Percentiles rank a stretch among this genome's conserved stretches.
phyloP scores from a whole-genome alignment of 2,113 vertebrate species.

The Alexandromys fortis region DNA sequence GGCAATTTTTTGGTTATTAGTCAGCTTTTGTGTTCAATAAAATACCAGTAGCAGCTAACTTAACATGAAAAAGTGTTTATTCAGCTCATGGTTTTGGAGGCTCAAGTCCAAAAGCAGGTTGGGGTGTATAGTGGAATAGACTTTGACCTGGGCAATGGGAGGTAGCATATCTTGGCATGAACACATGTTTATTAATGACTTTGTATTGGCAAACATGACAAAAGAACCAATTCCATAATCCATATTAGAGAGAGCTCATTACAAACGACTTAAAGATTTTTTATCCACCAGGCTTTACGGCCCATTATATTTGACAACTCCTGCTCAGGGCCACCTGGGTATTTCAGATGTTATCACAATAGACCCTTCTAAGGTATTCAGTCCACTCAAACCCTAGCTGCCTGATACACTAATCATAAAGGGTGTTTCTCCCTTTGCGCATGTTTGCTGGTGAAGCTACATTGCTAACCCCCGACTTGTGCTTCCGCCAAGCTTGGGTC shows the following conservation, averaged over 20 bases:
- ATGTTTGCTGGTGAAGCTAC: background rate
- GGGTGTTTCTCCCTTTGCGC: background rate
- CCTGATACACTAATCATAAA: background rate
- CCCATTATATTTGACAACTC: background rate
- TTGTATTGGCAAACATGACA: background rate
- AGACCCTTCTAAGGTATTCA: background rate
- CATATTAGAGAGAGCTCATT: background rate
- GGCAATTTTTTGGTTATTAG: background rate
- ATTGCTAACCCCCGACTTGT: background rate
- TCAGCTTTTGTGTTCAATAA: background rate
- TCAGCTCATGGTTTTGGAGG: background rate
- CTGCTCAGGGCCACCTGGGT: rapidly evolving
- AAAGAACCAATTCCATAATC: background rate
- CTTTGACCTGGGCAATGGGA: background rate
- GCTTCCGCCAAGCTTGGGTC: background rate
- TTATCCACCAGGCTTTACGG: background rate
- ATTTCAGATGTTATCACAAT: background rate
- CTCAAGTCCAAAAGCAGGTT: background rate
- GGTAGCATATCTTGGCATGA: background rate
- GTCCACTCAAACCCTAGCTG: background rate
- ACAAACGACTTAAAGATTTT: background rate
- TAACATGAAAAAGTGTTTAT: background rate
- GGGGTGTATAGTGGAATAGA: background rate
- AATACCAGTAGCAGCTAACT: background rate
- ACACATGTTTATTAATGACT: background rate